Evolutionary conservation across 2,113 vertebrate species (phyloP).

Genomic region (Cygnus atratus): DNA sequence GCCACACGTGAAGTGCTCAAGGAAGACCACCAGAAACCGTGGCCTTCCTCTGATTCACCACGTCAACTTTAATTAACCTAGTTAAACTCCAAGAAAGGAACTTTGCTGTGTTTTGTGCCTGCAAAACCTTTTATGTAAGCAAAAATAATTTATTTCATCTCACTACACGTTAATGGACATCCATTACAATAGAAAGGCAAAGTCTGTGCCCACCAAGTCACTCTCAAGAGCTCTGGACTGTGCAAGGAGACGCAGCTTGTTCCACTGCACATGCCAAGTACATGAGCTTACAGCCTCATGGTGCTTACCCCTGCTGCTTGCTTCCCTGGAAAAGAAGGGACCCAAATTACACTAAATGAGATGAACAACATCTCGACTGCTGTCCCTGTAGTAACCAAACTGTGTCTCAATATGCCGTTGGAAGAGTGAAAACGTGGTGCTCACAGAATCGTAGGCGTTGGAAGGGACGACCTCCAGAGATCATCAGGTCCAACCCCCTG

Average conservation of each 20-base stretch:
- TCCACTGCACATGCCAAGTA: background rate
- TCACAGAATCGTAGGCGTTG: background rate
- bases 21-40: background rate
- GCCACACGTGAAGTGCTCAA: background rate
- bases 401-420: slow-evolving; percentile 24
- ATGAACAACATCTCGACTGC: slow-evolving; percentile 54
- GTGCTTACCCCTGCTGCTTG: slow-evolving; percentile 31
- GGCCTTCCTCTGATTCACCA: background rate
- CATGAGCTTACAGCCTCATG: slow-evolving; percentile 35
- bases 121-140: background rate
- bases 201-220: background rate
- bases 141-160: background rate
- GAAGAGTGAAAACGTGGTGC: background rate
- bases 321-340: slow-evolving; percentile 24
- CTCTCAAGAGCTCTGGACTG: background rate
- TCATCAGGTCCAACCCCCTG: no score
- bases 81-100: background rate
- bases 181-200: background rate
- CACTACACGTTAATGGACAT: background rate
- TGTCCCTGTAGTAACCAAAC: slow-evolving; percentile 51
- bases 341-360: slow-evolving; percentile 61
- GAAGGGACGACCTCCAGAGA: no score
- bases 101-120: background rate
- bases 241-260: slow-evolving; percentile 40
- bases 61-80: background rate